These are phyloP conservation scores for Ochotona princeps DNA, from an alignment of 2,113 vertebrate genomes.

Conservation along the genomic window DNA sequence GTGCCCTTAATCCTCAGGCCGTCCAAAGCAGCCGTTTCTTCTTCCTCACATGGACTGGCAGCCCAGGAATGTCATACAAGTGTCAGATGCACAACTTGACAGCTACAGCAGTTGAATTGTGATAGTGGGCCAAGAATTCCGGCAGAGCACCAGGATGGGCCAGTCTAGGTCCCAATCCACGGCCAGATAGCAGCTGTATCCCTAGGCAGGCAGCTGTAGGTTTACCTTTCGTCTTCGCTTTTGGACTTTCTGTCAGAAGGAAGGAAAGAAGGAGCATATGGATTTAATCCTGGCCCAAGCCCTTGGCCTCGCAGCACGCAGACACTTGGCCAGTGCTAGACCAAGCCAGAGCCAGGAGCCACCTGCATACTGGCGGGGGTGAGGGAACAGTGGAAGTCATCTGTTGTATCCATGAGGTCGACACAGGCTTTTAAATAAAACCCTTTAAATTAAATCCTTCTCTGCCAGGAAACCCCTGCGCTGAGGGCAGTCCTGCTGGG, in stretches of 20 bases:
- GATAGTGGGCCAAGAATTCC: accelerated
- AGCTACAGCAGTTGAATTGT: accelerated
- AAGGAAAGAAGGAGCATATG: background rate
- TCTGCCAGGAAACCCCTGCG: too few relatives aligned
- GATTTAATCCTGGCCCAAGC: background rate
- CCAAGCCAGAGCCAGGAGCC: too few relatives aligned
- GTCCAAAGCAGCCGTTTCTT: accelerated
- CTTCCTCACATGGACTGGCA: background rate
- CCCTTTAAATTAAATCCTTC: too few relatives aligned
- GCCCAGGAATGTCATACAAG: accelerated
- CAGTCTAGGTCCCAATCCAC: accelerated
- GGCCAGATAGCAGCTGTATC: background rate
- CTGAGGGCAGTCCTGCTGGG: too few relatives aligned
- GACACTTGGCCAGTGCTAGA: too few relatives aligned
- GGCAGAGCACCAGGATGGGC: accelerated
- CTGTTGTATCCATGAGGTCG: too few relatives aligned
- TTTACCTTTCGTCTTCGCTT: accelerated
- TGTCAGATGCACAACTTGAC: accelerated
- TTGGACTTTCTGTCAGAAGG: background rate
- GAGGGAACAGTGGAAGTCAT: too few relatives aligned
- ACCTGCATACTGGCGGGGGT: too few relatives aligned
- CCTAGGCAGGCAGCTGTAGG: background rate
- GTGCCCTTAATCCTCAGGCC: background rate
- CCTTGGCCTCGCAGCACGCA: accelerated
- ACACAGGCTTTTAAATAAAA: too few relatives aligned